Evolutionary conservation across 1,140 invertebrate genomes (phyloP), one percentile per base, ranked within the genome.

Genomic region (Formica selysi): DNA sequence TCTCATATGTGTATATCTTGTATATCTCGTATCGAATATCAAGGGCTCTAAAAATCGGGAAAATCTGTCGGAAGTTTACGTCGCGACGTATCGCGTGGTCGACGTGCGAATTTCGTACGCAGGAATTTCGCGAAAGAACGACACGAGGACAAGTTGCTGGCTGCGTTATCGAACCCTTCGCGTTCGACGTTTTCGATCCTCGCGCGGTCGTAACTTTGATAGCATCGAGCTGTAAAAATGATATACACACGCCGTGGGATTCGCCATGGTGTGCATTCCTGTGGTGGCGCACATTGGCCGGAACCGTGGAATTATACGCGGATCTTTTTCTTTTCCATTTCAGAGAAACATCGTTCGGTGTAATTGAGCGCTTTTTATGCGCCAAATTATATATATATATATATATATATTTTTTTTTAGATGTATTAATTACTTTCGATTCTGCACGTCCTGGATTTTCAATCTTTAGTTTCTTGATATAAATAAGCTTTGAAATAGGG

Each of bases 61-160:
- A 61, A 76, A 80, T 86, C 87, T 86, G 76, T 48, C 68, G 88
- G 88, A 89, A 89, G 88, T 86, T 89, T 86, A 64, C 88, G 54
- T 44, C 59, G 41, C 44, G 19, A 16, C 22, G 61, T 80, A 86
- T 89, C 86, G 13, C 48, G 44, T 19, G 76, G 64, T 22, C 64
- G 64, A 68, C 36, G 36, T 48, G 16, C 22, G 11, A 44, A 48
- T 51, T 81, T 81, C 79, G 36, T 59, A 81, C 78, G 54, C 79
- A 22, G n/a, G 16, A 41, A 67, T 85, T 85, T 78, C 26, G 73
- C 44, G 81, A 81, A 59, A 22, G 48, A 26, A n/a, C 57, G 71
- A 64, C 36, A 84, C 62, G 64, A 26, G 51, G 48, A 57, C 65
- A 74, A 84, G 88, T 83, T 87, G 86, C 80, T 73, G 87, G 32